These are phyloP conservation scores for Gymnothorax javanicus DNA, from an alignment of 2,797 vertebrate species.

Conservation along the genomic window DNA sequence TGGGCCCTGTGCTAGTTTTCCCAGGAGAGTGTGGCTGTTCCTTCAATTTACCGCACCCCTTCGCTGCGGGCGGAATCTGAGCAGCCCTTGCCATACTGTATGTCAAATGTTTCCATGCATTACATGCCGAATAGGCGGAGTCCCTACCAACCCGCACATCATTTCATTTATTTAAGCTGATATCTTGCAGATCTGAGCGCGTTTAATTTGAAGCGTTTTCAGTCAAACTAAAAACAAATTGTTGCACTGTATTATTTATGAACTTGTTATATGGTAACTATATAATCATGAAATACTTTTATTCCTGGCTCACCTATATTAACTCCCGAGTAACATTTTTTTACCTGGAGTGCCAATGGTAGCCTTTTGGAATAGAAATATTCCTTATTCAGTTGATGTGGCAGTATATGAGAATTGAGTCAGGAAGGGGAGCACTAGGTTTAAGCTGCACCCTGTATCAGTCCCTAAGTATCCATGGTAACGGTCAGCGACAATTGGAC, in stretches of 20 bases:
- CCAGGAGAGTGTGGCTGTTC: constrained; percentile 32
- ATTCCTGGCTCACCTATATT: too few species aligned
- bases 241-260: background rate
- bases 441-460: constrained; percentile 58
- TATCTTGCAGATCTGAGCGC: background rate
- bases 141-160: background rate
- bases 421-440: background rate
- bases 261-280: background rate
- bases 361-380: background rate
- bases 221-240: background rate
- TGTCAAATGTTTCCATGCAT: background rate
- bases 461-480: constrained; percentile 70
- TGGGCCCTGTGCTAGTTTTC: constrained; percentile 21
- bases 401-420: constrained; percentile 5
- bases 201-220: background rate
- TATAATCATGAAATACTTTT: background rate
- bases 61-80: constrained; percentile 22
- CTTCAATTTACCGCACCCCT: constrained; percentile 26
- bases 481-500: constrained; percentile 66
- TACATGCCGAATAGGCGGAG: background rate
- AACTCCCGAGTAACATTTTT: too few species aligned
- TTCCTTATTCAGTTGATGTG: background rate
- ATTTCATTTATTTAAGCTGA: background rate
- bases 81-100: background rate
- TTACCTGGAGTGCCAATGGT: background rate